Conservation (phyloP, 1,140 invertebrate species). For the Drosophila fuyamai region DNA sequence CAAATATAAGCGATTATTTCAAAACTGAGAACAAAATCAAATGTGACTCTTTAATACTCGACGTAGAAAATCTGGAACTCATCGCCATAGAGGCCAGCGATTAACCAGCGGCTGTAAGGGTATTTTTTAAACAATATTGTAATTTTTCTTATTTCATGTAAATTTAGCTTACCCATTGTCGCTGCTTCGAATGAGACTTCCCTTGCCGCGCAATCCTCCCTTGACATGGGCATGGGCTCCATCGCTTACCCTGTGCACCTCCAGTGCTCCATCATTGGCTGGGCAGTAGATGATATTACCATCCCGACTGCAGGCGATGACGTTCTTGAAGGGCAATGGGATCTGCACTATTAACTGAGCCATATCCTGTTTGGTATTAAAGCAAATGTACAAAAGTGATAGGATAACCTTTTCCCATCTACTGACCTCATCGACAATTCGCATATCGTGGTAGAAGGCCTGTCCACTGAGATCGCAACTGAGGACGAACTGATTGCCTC, state of each 20-base stretch:
- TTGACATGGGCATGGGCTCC: constrained; percentile 66
- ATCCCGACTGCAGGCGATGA: constrained; percentile 66
- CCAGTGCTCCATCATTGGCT: constrained; percentile 68
- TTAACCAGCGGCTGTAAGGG: constrained; percentile 67
- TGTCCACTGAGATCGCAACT: constrained; percentile 82
- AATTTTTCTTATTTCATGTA: too few relatives aligned
- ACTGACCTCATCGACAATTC: constrained; percentile 63
- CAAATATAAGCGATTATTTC: constrained; percentile 59
- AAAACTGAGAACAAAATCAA: constrained; percentile 6
- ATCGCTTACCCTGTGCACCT: constrained; percentile 66
- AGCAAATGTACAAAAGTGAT: background rate
- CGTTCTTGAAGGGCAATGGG: constrained; percentile 79
- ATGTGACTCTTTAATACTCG: constrained; percentile 30
- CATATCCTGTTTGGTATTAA: constrained; percentile 46
- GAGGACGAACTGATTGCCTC: constrained; percentile 53
- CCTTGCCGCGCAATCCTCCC: constrained; percentile 68
- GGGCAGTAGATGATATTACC: constrained; percentile 73
- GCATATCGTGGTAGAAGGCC: constrained; percentile 73
- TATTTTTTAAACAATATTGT: background rate
- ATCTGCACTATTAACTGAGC: constrained; percentile 71
- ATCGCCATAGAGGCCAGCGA: constrained; percentile 71
- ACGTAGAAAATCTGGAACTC: constrained; percentile 78
- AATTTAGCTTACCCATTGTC: constrained; percentile 72
- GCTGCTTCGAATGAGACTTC: constrained; percentile 67
- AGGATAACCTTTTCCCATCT: background rate